These are phyloP conservation scores for Fistularia tabacaria DNA, from an alignment of 2,797 vertebrate species.

Conservation along the genomic window DNA sequence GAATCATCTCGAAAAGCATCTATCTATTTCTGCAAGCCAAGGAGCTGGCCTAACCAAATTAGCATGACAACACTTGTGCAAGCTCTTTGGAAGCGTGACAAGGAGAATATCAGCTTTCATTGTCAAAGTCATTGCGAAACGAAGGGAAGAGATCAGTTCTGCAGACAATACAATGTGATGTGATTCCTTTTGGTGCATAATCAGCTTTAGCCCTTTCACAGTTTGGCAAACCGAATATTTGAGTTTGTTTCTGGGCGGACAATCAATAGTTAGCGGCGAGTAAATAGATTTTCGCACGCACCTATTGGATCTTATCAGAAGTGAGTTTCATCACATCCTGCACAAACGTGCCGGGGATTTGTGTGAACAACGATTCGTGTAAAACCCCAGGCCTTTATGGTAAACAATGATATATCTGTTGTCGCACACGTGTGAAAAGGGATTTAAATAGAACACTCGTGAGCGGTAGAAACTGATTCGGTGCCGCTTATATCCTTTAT, in stretches of 20 bases:
- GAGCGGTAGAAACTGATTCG: conserved; percentile 29
- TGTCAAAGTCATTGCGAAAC: conserved; percentile 49
- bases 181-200: conserved; percentile 59
- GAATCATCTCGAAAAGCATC: conserved; percentile 52
- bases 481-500: conserved; percentile 11
- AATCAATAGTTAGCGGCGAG: conserved; percentile 44
- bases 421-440: conserved; percentile 25
- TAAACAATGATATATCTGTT: conserved; percentile 30
- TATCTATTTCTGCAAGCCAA: conserved; percentile 43
- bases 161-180: conserved; percentile 44
- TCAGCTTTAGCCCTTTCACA: conserved; percentile 49
- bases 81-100: conserved; percentile 57
- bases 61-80: conserved; percentile 54
- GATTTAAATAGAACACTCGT: conserved; percentile 35
- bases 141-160: conserved; percentile 50
- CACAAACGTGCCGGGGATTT: conserved; percentile 24
- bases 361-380: conserved; percentile 43
- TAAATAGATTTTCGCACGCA: conserved; percentile 46
- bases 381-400: conserved; percentile 39
- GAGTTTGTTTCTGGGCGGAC: conserved; percentile 42
- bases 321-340: conserved; percentile 45
- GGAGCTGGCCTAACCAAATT: conserved; percentile 55
- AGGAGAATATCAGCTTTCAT: conserved; percentile 53
- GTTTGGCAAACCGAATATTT: conserved; percentile 54
- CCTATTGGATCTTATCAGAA: conserved; percentile 54